phyloP scores from a whole-genome alignment of 2,888 invertebrate species.

The Serrognathus titanus region DNA sequence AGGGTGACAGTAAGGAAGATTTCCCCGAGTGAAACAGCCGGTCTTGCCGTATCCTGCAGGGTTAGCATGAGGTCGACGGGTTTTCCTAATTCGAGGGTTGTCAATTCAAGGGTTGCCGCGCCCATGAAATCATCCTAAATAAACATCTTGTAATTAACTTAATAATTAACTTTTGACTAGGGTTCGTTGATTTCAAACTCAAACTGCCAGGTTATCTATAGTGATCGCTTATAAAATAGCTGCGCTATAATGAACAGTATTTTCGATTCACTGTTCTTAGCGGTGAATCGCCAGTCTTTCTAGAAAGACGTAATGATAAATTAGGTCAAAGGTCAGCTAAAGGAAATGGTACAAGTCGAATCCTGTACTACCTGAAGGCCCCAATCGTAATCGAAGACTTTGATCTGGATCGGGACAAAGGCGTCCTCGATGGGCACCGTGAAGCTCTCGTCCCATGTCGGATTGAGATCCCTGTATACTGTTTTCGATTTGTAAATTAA shows the following conservation, averaged over 20 bases:
- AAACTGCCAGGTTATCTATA: too few relatives aligned
- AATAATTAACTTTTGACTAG: too few relatives aligned
- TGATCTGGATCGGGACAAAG: conserved; percentile 78
- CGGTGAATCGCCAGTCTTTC: too few relatives aligned
- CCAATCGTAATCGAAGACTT: conserved; percentile 98
- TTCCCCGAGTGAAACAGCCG: conserved; percentile 72
- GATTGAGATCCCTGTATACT: conserved; percentile 91
- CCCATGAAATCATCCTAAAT: conserved; percentile 96
- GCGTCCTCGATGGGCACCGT: conserved; percentile 89
- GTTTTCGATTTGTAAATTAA: conserved; percentile 92
- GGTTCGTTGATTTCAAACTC: too few relatives aligned
- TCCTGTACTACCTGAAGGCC: conserved; percentile 59
- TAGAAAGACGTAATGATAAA: too few relatives aligned
- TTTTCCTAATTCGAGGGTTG: conserved; percentile 74
- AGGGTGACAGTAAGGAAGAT: conserved; percentile 77
- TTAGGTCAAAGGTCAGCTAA: not conserved
- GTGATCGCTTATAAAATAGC: too few relatives aligned
- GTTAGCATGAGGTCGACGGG: conserved; percentile 74
- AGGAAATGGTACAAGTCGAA: not conserved
- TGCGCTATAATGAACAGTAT: too few relatives aligned
- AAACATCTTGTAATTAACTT: not conserved
- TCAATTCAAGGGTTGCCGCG: conserved; percentile 78
- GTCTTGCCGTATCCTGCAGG: conserved; percentile 73
- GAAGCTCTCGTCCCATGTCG: conserved; percentile 97
- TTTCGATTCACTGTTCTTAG: too few relatives aligned